Conservation (phyloP, 2,113 vertebrate species). For the Macheiramphus alcinus region DNA sequence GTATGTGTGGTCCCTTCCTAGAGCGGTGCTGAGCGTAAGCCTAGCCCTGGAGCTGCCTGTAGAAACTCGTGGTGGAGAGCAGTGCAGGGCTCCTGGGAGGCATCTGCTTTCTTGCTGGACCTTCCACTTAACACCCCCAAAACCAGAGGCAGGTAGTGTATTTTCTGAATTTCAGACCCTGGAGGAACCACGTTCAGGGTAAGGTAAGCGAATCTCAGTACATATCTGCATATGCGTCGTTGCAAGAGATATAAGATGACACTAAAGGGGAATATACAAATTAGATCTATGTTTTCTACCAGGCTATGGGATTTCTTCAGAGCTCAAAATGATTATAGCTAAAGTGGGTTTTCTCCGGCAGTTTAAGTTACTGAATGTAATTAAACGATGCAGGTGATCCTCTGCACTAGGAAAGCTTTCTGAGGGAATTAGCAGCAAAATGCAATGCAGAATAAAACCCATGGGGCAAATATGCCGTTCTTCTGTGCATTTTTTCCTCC, state of each 20-base stretch:
- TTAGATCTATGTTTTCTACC: background rate
- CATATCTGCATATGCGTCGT: rapidly evolving
- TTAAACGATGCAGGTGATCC: background rate
- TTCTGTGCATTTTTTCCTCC: background rate
- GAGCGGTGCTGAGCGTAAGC: background rate
- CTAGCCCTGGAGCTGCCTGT: background rate
- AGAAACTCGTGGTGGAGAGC: background rate
- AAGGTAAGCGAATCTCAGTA: background rate
- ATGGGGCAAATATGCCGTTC: rapidly evolving
- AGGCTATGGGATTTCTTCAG: background rate
- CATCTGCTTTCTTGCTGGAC: background rate
- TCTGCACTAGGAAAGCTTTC: background rate
- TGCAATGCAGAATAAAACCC: background rate
- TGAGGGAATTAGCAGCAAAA: background rate
- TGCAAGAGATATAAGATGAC: background rate
- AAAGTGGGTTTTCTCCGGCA: background rate
- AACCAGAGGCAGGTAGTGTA: rapidly evolving
- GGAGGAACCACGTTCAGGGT: background rate
- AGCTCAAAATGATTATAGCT: background rate
- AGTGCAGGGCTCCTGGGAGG: background rate
- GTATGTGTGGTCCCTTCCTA: constrained; percentile 44
- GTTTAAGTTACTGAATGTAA: background rate
- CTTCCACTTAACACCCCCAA: background rate
- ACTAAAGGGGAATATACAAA: background rate
- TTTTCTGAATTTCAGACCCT: background rate